These are phyloP conservation scores for Syrista parreyssii DNA, from an alignment of 2,888 invertebrate genomes.

Conservation along the genomic window DNA sequence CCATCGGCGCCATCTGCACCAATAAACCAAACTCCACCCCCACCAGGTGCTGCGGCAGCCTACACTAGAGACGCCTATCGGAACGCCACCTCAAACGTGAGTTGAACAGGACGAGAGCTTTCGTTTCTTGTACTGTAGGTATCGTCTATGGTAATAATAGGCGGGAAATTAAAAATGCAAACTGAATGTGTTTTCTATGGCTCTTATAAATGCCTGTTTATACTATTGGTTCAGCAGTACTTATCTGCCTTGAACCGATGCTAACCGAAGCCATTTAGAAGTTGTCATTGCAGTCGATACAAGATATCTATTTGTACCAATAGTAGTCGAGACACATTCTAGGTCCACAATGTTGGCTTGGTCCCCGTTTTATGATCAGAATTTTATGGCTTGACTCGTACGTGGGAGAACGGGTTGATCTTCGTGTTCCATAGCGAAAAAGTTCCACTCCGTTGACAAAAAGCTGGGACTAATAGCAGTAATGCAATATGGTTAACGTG, in stretches of 20 bases:
- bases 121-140: not conserved
- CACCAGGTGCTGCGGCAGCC: conserved; percentile 62
- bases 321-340: not conserved
- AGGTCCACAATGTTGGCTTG: not conserved
- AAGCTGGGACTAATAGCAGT: not conserved
- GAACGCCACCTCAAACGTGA: conserved; percentile 57
- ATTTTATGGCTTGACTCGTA: not conserved
- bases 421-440: not conserved
- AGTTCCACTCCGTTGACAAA: not conserved
- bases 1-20: conserved; percentile 52
- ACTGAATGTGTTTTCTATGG: not conserved
- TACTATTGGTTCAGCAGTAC: not conserved
- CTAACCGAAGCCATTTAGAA: not conserved
- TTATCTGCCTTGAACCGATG: not conserved
- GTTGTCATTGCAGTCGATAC: not conserved
- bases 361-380: not conserved
- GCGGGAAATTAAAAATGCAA: not conserved
- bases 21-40: conserved; percentile 64
- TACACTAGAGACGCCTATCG: conserved; percentile 60
- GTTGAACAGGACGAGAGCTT: conserved; percentile 27
- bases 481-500: not conserved
- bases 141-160: not conserved
- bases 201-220: not conserved
- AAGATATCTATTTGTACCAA: not conserved
- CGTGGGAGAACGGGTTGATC: not conserved